phyloP scores from a whole-genome alignment of 2,888 invertebrate genomes.

The Dynastes maya region DNA sequence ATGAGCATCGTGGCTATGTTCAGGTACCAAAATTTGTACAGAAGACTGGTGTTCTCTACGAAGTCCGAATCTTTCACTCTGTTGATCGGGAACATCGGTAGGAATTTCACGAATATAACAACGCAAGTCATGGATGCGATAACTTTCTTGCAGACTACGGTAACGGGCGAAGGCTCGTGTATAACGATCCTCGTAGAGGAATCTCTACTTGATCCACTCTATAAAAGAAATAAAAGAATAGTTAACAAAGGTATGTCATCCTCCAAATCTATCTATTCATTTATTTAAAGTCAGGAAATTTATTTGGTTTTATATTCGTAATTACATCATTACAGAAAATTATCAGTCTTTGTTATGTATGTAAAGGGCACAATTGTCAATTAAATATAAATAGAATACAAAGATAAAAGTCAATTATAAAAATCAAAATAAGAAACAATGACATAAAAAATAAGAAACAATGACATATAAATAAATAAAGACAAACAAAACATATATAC shows the following conservation, averaged over 20 bases:
- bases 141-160: conserved; percentile 83
- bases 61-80: conserved; percentile 81
- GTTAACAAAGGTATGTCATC: not conserved
- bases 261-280: too few relatives aligned
- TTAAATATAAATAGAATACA: too few relatives aligned
- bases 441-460: too few relatives aligned
- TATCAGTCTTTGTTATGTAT: too few relatives aligned
- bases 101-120: conserved; percentile 79
- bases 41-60: conserved; percentile 73
- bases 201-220: conserved; percentile 71
- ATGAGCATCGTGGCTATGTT: conserved; percentile 83
- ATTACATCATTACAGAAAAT: too few relatives aligned
- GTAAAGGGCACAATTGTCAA: too few relatives aligned
- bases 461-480: too few relatives aligned
- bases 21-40: conserved; percentile 83
- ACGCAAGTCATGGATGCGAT: conserved; percentile 81
- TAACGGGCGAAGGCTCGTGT: conserved; percentile 81
- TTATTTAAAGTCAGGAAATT: too few relatives aligned
- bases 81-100: conserved; percentile 78
- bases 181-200: conserved; percentile 70
- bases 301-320: too few relatives aligned
- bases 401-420: too few relatives aligned
- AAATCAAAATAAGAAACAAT: too few relatives aligned
- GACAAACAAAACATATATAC: too few relatives aligned
- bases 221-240: conserved; percentile 51